Evolutionary conservation across 2,797 vertebrate species (phyloP).

Genomic region (Nasua narica): DNA sequence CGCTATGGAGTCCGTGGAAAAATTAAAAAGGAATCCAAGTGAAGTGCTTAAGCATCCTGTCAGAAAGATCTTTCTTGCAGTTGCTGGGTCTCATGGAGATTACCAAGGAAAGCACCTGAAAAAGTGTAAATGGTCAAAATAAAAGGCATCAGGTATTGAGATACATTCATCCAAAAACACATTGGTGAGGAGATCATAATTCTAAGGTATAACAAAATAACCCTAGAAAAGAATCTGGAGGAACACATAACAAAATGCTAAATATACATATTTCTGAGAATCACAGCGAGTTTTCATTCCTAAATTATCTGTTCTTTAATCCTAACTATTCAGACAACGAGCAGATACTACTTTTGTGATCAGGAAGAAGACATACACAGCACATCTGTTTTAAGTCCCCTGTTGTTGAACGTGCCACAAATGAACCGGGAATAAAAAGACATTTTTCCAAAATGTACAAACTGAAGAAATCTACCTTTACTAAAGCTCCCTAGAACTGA

Average conservation of each 20-base stretch:
- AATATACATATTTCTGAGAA: background rate
- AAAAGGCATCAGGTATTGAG: background rate
- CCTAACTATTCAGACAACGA: constrained; percentile 13
- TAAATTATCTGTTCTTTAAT: background rate
- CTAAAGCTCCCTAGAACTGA: background rate
- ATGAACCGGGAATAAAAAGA: background rate
- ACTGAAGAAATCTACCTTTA: background rate
- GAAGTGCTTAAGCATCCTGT: background rate
- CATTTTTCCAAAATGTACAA: background rate
- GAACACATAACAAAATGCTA: background rate
- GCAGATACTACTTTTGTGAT: background rate
- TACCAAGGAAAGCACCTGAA: background rate
- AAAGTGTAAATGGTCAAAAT: background rate
- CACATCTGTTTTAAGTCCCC: background rate
- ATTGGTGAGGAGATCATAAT: background rate
- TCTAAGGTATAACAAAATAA: background rate
- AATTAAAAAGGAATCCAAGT: background rate
- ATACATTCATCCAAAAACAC: background rate
- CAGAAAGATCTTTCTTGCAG: background rate
- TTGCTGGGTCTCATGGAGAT: background rate
- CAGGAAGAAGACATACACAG: background rate
- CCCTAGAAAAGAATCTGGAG: background rate
- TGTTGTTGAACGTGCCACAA: background rate
- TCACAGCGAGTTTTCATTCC: constrained; percentile 4
- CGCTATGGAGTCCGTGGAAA: background rate